Percentiles rank a stretch among this genome's conserved stretches.
These are phyloP conservation scores for Pogona vitticeps DNA, from an alignment of 2,113 vertebrate species.

Conservation along the genomic window DNA sequence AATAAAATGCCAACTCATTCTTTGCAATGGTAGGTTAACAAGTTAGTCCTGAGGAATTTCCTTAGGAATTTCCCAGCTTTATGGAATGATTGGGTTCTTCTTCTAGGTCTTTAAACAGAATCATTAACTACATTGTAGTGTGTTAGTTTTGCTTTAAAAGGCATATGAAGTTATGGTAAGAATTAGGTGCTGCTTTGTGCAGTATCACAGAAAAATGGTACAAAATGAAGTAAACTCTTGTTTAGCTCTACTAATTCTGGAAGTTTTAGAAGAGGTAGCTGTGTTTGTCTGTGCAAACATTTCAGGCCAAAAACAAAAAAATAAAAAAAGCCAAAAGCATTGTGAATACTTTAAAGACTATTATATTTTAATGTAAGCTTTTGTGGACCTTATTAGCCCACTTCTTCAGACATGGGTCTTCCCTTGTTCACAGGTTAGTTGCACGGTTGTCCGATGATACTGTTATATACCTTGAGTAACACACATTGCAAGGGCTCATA, in stretches of 20 bases:
- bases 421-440: neutral
- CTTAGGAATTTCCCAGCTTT: neutral
- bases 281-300: no score
- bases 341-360: no score
- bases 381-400: no score
- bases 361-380: no score
- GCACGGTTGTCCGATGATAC: neutral
- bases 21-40: neutral
- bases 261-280: no score
- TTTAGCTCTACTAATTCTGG: neutral
- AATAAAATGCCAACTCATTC: conserved; percentile 33
- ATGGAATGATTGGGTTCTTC: fast-evolving
- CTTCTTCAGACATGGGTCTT: no score
- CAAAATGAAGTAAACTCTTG: conserved; percentile 9
- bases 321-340: no score
- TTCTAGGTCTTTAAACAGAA: conserved; percentile 20
- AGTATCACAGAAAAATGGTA: neutral
- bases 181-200: neutral
- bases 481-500: neutral
- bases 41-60: neutral
- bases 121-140: neutral
- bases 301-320: no score
- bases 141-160: neutral
- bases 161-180: neutral
- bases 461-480: conserved; percentile 1